Evolutionary conservation across 1,140 invertebrate species (phyloP), one percentile per base, ranked within the genome.

Genomic region (Panulirus ornatus): DNA sequence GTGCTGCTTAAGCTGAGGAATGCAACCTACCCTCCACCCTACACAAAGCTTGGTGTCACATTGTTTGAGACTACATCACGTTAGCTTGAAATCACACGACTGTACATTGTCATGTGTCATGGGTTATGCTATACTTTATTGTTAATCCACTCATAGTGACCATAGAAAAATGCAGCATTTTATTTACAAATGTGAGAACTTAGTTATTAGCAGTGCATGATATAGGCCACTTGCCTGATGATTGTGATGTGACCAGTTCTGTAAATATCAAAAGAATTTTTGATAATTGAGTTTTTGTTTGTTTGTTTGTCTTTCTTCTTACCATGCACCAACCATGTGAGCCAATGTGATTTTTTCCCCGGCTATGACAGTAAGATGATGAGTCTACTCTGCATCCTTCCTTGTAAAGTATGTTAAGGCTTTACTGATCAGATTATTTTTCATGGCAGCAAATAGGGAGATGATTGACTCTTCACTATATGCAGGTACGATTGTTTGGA

Each of bases 1-100:
- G 87, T 75, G 19, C 70, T 89, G 87, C 87, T 89, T 89, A 34
- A 83, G 79, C 79, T 44, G 51, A 71, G 42, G 38, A 75, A 34
- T 76, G 44, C 79, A 73, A 89, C 78, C 66, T 78, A 42, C 47
- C 34, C 38, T 14, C 70, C 11, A 75, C 63, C 40, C 44, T 66
- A 8, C 2, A 66, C 58, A 34, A 66, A 66, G 58, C 58, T 66
- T 66, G 16, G 27, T 66, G 58, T 66, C 58, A 66, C 58, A n/a
- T 34, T 66, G 58, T 30, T 66, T 22, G 3, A 8, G n/a, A 66
- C 40, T 40, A 47, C n/a, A n/a, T n/a, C n/a, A n/a, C n/a, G n/a
- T n/a, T n/a, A n/a, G n/a, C n/a, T n/a, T n/a, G n/a, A n/a, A n/a
- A n/a, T n/a, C n/a, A n/a, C n/a, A n/a, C n/a, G n/a, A n/a, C 70